Base-by-base conservation (phyloP, 2,888 invertebrate genomes). In the Magallana nippona region DNA sequence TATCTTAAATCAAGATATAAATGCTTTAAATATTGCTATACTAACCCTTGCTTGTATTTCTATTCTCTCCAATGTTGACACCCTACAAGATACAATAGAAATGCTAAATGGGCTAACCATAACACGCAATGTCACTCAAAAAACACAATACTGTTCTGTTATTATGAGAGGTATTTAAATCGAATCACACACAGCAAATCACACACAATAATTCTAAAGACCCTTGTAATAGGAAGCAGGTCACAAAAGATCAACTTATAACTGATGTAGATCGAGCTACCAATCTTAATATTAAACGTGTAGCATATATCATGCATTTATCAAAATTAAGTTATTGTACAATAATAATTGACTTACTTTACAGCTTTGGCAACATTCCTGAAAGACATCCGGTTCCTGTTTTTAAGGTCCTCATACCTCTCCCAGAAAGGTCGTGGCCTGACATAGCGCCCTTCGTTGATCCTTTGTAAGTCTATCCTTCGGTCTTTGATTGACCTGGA, bases 361-460 rank as follows among this genome's bases (percentile, higher is more conserved):
- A 79, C 44, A 13, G 60, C 60, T 19, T 19, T 55, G 11, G 82
- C 60, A 13, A 82, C 82, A 82, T 82, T 82, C 55, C 44, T 82
- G 27, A 82, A 82, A 17, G 82, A 82, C 55, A 82, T 19, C n/a
- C 82, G 17, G 22, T 82, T 82, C 55, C 82, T 82, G 22, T 82
- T 82, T 71, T 82, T 82, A 22, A 82, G 56, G 19, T 82, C 82
- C 17, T 82, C 82, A 17, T 82, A 82, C 27, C 82, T 58, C 55
- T 82, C 82, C 82, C 82, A 82, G 71, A 82, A 82, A 19, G 82
- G 82, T 22, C 71, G 63, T 13, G 63, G 82, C 22, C 71, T 82
- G 19, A 63, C 44, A 19, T 55, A 44, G 55, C 55, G 22, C 5
- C 60, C 58, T 27, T 63, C 71, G 11, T 55, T 44, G 32, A 63